Base-by-base conservation (phyloP, 2,888 invertebrate genomes). In the Phlogophora meticulosa region DNA sequence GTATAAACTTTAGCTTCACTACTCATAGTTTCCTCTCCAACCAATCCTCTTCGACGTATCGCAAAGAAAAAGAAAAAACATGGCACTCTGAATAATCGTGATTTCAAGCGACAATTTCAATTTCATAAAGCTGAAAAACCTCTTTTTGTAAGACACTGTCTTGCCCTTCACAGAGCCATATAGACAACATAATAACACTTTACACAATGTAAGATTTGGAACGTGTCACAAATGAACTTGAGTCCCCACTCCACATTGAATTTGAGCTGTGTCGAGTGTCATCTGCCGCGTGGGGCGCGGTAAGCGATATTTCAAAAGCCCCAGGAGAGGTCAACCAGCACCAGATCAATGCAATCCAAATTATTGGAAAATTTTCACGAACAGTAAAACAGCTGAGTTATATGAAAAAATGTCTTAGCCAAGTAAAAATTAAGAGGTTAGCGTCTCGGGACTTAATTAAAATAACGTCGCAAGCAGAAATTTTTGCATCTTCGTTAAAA, bases 231-330 rank as follows among this genome's bases (percentile, higher is more conserved):
- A 57, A 68, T 76, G 77, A 65, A 67, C 57, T 71, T 46, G 71
- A 81, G 76, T 45, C 66, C 53, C 76, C 76, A 70, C 81, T 81
- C 75, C 80, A 85, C 83, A 86, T 87, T 88, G 87, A 88, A 89
- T 89, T 88, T 78, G 83, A 90, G 89, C 86, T 84, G 84, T 75
- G 82, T 88, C 81, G 78, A 92, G 91, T 84, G 83, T 81, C 83
- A 76, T 79, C 76, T 58, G 81, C 76, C 63, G 76, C 77, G 78
- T 85, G 84, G 83, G 85, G 78, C 84, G 74, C 63, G 71, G 89
- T 91, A 90, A 92, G 90, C 92, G 87, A 88, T 91, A 90, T 91
- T 89, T 92, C 88, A 90, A 90, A 86, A 85, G 89, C 83, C 71
- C 52, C 78, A 57, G 59, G 76, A 79, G 81, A 87, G 87, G 87